Evolutionary conservation across 2,797 vertebrate species (phyloP).

Genomic region (Lepidocolaptes lacrymiger): DNA sequence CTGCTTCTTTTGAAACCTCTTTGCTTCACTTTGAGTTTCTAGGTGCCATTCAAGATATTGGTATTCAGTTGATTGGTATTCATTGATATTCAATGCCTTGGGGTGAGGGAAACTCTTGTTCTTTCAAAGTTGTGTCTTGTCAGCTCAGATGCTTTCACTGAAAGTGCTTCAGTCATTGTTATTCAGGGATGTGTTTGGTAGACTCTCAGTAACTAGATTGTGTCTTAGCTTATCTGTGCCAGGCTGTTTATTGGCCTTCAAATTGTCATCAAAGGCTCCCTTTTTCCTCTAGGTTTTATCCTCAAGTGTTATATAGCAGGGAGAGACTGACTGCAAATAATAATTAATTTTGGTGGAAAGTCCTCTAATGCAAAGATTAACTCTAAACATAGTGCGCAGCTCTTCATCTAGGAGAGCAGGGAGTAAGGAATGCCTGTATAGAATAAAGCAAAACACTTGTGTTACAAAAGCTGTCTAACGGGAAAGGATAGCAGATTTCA

Average conservation of each 20-base stretch:
- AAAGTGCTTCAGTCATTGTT: neutral
- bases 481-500: neutral
- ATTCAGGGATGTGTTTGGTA: neutral
- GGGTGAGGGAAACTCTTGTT: neutral
- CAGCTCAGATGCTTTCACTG: neutral
- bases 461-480: neutral
- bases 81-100: neutral
- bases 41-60: neutral
- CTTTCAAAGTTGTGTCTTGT: neutral
- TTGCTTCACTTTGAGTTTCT: neutral
- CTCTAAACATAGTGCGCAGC: fast-evolving
- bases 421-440: neutral
- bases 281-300: neutral
- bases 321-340: neutral
- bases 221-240: neutral
- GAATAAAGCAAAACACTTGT: neutral
- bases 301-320: fast-evolving
- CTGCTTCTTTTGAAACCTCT: neutral
- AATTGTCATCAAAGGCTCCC: neutral
- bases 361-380: neutral
- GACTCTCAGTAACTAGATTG: neutral
- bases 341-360: neutral
- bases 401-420: neutral
- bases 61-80: neutral
- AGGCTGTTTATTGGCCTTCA: neutral